Evolutionary conservation across 2,113 vertebrate genomes (phyloP), one percentile per base, ranked within the genome.

Genomic region (Lagopus leucura): DNA sequence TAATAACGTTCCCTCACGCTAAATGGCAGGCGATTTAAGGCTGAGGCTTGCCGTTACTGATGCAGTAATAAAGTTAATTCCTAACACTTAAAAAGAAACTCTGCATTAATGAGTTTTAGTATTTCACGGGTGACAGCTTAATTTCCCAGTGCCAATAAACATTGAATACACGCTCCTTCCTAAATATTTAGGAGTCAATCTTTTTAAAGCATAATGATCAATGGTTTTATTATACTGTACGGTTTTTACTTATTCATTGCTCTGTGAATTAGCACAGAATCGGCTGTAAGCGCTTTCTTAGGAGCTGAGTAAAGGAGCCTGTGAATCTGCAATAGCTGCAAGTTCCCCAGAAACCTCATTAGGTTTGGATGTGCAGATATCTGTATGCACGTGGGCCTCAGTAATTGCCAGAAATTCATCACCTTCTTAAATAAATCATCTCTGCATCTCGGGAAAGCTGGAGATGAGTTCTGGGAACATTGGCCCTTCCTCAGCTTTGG

Each of bases 41-140:
- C 72, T 85, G 78, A 79, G 70, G 40, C 30, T 95, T 95, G 79
- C 95, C 52, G 24, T 96, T 95, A 86, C 69, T 48, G 76, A 86
- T 96, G 86, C 77, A 52, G 79, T 80, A 91, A 16, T 96, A 96
- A 97, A 97, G 86, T 89, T 94, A 96, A 92, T 96, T 97, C 73
- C 89, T 34, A 97, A 86, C 81, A 94, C 96, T 97, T 97, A 94
- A 96, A 96, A 92, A 92, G 89, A 95, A 97, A 95, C 77, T 97
- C 97, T 4, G 69, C 74, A 32, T 89, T 98, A 97, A 97, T 97
- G 88, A 97, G 92, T 88, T 97, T 96, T 97, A 95, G 65, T 97
- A 92, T 97, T 97, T 98, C 90, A 94, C 38, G 82, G 94, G 78
- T 95, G 96, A 94, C 94, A 97, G 86, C 96, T 97, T 97, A 95